Base-by-base conservation (phyloP, 2,797 vertebrate genomes). In the Myiotriccus ornatus region DNA sequence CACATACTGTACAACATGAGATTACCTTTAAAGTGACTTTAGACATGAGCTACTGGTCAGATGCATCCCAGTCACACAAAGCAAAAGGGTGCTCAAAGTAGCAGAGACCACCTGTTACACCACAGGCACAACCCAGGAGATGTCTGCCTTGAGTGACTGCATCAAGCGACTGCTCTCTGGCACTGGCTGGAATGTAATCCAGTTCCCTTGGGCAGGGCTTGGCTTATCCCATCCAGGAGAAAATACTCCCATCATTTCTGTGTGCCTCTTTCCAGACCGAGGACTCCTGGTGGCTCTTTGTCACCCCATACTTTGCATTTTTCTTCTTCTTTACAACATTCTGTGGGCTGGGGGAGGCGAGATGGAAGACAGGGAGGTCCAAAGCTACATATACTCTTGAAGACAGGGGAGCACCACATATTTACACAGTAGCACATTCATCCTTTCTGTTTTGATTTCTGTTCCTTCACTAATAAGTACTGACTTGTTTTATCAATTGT, bases 1-100 rank as follows among this genome's bases (percentile, higher is more conserved):
- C 20, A 37, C 25, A 43, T 3, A 32, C 7, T 35, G 35, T 15
- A 57, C 27, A 59, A 69, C 0, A 0, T 21, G 13, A 70, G 14
- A 46, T 71, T 9, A 47, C 24, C 19, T 74, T 80, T 77, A 16
- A 74, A 64, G 44, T 2, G 1, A 14, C n/a, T 83, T 78, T 78
- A 65, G 28, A 59, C 22, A 32, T 8, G 1, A 82, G 27, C 15
- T 73, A 23, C 62, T 32, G 63, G 17, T 44, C 69, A 93, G 63
- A 52, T n/a, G 28, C n/a, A 59, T 35, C 22, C n/a, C 47, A 12
- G 5, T 43, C 59, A 68, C 43, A 57, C 32, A 63, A 59, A 83
- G 41, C 67, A 68, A 65, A 24, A 0, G 1, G 10, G 24, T 28
- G 22, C 17, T 79, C 9, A 12, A 22, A 7, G 0, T 7, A 60